Conservation (phyloP, 2,113 vertebrate species). For the Pseudorasbora parva region DNA sequence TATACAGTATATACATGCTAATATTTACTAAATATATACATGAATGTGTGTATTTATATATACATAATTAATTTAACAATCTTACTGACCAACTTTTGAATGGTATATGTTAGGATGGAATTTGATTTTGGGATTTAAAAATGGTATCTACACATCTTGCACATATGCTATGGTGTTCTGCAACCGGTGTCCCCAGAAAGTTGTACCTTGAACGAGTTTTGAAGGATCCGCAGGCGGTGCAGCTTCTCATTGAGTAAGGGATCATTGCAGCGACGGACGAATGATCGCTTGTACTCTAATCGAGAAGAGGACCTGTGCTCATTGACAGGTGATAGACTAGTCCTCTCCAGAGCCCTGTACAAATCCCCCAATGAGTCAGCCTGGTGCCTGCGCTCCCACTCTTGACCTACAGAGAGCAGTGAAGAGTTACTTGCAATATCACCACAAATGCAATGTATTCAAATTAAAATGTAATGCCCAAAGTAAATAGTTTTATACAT, state of each 20-base stretch:
- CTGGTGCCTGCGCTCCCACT: constrained; percentile 81
- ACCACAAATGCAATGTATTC: not conserved
- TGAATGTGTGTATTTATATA: too few species aligned
- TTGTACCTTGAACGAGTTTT: constrained; percentile 98
- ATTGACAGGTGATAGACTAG: constrained; percentile 87
- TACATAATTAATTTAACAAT: too few species aligned
- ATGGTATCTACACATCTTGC: not conserved
- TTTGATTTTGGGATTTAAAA: not conserved
- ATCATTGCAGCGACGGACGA: constrained; percentile 92
- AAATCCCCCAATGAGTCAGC: constrained; percentile 93
- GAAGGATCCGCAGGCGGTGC: constrained; percentile 92
- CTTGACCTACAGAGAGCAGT: constrained; percentile 57
- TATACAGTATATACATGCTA: too few species aligned
- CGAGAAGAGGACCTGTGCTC: constrained; percentile 87
- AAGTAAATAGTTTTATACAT: not conserved
- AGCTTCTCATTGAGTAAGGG: constrained; percentile 96
- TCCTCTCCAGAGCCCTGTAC: constrained; percentile 93
- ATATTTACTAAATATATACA: too few species aligned
- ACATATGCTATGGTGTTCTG: not conserved
- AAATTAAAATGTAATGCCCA: too few species aligned
- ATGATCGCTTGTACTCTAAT: constrained; percentile 94
- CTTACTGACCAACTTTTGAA: too few species aligned
- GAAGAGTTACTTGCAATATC: constrained; percentile 24
- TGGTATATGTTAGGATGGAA: not conserved
- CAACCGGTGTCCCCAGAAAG: too few species aligned